Evolutionary conservation across 2,888 invertebrate genomes (phyloP).

Genomic region (Dryococelus australis): DNA sequence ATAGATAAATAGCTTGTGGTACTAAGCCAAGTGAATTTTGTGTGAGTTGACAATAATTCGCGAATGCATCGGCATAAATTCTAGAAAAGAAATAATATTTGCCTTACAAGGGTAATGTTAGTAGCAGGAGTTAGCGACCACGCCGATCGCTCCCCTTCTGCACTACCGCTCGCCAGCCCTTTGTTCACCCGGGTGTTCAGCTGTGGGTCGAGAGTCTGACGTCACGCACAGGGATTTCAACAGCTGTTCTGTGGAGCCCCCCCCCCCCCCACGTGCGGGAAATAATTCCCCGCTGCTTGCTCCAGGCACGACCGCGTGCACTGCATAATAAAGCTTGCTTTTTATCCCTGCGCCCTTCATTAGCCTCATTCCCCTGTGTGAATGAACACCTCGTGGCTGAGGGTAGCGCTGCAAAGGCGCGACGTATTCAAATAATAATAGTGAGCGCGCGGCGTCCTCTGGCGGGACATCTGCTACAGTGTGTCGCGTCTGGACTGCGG

Average conservation of each 20-base stretch:
- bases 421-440: background rate
- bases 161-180: background rate
- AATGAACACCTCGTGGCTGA: background rate
- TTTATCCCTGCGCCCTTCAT: background rate
- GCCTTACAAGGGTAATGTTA: background rate
- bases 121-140: background rate
- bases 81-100: background rate
- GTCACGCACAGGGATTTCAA: constrained; percentile 5
- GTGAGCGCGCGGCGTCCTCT: background rate
- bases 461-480: background rate
- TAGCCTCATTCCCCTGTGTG: background rate
- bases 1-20: too few relatives aligned
- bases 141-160: too few relatives aligned
- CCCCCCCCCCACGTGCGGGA: background rate
- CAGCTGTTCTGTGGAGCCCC: background rate
- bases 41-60: too few relatives aligned
- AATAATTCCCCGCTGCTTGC: background rate
- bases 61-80: too few relatives aligned
- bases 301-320: background rate
- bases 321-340: background rate
- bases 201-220: background rate
- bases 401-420: background rate
- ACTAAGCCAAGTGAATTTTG: too few relatives aligned
- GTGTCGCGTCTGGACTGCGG: too few relatives aligned
- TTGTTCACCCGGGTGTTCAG: too few relatives aligned